These are phyloP conservation scores for Apotomis betuletana DNA, from an alignment of 2,888 invertebrate species.

Conservation along the genomic window DNA sequence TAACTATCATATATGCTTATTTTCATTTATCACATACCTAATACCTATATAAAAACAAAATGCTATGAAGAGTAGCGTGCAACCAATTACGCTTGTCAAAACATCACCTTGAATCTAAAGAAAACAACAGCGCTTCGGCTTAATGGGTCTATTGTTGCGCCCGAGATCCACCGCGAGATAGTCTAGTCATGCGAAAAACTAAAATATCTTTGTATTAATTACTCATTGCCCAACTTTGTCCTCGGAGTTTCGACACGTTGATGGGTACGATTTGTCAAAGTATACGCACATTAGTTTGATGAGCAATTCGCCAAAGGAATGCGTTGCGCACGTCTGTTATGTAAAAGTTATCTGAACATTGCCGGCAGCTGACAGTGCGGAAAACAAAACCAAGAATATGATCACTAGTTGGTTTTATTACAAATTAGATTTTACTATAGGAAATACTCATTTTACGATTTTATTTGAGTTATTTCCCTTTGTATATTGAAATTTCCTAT, in stretches of 20 bases:
- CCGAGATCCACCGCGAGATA: conserved; percentile 65
- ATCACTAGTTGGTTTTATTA: no score
- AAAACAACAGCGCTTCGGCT: conserved; percentile 66
- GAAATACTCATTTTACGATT: no score
- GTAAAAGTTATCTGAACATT: conserved; percentile 49
- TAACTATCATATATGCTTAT: no score
- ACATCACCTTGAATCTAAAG: conserved; percentile 76
- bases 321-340: conserved; percentile 54
- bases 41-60: not conserved
- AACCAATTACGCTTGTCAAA: conserved; percentile 75
- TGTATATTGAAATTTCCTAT: no score
- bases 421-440: no score
- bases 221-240: conserved; percentile 47
- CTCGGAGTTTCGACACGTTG: conserved; percentile 49
- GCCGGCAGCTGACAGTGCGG: conserved; percentile 46
- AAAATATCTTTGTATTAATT: conserved; percentile 74
- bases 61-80: conserved; percentile 33
- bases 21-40: no score
- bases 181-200: conserved; percentile 69
- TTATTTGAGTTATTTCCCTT: no score
- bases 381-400: conserved; percentile 36
- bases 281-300: conserved; percentile 59
- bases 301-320: conserved; percentile 49
- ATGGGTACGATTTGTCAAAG: conserved; percentile 55
- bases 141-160: conserved; percentile 75